These are phyloP conservation scores for Sander lucioperca DNA, from an alignment of 2,113 vertebrate genomes.

Conservation along the genomic window DNA sequence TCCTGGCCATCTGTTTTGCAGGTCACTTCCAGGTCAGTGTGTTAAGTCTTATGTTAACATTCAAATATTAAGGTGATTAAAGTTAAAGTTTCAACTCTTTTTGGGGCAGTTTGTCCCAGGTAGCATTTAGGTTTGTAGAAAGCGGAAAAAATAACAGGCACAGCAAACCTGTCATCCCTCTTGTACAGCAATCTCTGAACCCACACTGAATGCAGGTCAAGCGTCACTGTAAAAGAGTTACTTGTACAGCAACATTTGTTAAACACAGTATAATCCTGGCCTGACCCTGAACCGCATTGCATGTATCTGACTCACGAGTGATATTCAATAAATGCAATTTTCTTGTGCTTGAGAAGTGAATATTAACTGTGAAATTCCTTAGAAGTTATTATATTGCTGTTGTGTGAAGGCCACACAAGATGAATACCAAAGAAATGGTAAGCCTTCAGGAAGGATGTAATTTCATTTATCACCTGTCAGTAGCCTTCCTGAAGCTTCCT, in stretches of 20 bases:
- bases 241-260: background rate
- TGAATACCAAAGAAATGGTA: background rate
- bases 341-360: background rate
- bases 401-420: conserved; percentile 2
- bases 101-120: background rate
- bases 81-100: background rate
- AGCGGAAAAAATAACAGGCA: background rate
- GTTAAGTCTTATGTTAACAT: background rate
- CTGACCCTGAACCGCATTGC: background rate
- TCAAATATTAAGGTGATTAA: background rate
- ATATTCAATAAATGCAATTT: conserved; percentile 6
- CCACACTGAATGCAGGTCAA: background rate
- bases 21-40: conserved; percentile 90
- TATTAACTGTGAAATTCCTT: conserved; percentile 22
- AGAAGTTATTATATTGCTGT: background rate
- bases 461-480: background rate
- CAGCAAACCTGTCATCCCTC: background rate
- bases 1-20: conserved; percentile 89
- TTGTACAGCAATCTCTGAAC: background rate
- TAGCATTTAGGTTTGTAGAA: conserved; percentile 10
- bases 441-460: background rate
- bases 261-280: background rate
- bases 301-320: background rate
- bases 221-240: background rate
- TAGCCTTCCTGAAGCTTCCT: background rate